Evolutionary conservation across 2,888 invertebrate genomes (phyloP).

Genomic region (Apomyelois bistriatella): DNA sequence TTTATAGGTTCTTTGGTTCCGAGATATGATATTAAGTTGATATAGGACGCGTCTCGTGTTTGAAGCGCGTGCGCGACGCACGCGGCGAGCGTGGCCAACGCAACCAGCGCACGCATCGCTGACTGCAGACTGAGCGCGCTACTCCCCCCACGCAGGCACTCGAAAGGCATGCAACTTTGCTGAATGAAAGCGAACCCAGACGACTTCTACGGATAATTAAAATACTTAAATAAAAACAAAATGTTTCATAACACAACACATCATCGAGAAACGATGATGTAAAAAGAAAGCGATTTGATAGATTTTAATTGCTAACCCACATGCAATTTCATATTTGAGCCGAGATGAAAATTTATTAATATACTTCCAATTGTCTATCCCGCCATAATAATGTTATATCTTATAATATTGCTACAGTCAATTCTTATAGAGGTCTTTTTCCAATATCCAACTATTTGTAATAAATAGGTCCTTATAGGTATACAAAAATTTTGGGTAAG

Average conservation of each 20-base stretch:
- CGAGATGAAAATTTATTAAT: too few species aligned
- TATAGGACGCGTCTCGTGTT: slow-evolving; percentile 12
- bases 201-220: slow-evolving; percentile 1
- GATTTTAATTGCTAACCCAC: background rate
- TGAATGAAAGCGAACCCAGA: slow-evolving; percentile 2
- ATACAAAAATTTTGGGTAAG: too few species aligned
- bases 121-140: slow-evolving; percentile 52
- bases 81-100: slow-evolving; percentile 49
- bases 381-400: too few species aligned
- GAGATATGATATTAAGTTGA: slow-evolving; percentile 27
- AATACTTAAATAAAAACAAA: background rate
- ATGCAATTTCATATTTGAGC: background rate
- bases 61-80: slow-evolving; percentile 38
- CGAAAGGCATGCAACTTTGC: slow-evolving; percentile 32
- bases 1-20: slow-evolving; percentile 31
- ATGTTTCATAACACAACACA: slow-evolving; percentile 5
- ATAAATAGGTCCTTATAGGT: too few species aligned
- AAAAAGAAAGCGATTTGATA: slow-evolving; percentile 14
- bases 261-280: slow-evolving; percentile 16
- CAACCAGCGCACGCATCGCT: slow-evolving; percentile 72
- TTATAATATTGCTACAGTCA: too few species aligned
- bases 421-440: too few species aligned
- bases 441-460: too few species aligned
- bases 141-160: slow-evolving; percentile 35
- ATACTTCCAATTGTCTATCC: too few species aligned